These are phyloP conservation scores for Morpho deidamia DNA, from an alignment of 2,888 invertebrate species.

Conservation along the genomic window DNA sequence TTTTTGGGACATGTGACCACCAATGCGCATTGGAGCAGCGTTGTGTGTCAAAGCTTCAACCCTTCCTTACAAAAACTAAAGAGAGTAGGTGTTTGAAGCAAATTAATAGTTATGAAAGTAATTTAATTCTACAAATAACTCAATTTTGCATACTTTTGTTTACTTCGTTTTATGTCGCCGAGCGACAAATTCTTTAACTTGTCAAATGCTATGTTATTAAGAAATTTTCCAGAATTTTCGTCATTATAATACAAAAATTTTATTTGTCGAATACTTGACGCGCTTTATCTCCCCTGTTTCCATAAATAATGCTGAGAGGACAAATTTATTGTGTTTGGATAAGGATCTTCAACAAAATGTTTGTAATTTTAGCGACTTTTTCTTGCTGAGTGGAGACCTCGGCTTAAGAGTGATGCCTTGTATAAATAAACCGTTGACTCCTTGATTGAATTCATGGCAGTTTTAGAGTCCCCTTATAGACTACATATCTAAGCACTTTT, in stretches of 20 bases:
- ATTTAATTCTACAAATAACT: too few species aligned
- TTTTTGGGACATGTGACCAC: too few species aligned
- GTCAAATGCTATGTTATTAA: not conserved
- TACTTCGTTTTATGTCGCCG: not conserved
- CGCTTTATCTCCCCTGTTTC: slow-evolving; percentile 40
- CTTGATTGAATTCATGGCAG: too few species aligned
- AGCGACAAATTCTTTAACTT: not conserved
- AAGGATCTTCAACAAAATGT: slow-evolving; percentile 57
- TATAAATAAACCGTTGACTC: not conserved
- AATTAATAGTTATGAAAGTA: too few species aligned
- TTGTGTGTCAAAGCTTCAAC: too few species aligned
- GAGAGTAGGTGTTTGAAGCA: too few species aligned
- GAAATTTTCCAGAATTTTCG: slow-evolving; percentile 15
- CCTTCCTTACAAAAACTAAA: too few species aligned
- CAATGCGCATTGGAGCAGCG: too few species aligned
- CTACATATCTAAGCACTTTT: too few species aligned
- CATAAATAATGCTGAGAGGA: slow-evolving; percentile 50
- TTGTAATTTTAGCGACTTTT: slow-evolving; percentile 58
- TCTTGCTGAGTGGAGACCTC: slow-evolving; percentile 30
- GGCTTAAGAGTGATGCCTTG: not conserved
- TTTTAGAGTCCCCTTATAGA: too few species aligned
- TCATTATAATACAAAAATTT: slow-evolving; percentile 23
- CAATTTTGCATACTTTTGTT: too few species aligned
- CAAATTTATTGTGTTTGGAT: slow-evolving; percentile 55
- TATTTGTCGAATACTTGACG: slow-evolving; percentile 34